Evolutionary conservation across 2,113 vertebrate species (phyloP).

Genomic region (Oostethus manadensis): DNA sequence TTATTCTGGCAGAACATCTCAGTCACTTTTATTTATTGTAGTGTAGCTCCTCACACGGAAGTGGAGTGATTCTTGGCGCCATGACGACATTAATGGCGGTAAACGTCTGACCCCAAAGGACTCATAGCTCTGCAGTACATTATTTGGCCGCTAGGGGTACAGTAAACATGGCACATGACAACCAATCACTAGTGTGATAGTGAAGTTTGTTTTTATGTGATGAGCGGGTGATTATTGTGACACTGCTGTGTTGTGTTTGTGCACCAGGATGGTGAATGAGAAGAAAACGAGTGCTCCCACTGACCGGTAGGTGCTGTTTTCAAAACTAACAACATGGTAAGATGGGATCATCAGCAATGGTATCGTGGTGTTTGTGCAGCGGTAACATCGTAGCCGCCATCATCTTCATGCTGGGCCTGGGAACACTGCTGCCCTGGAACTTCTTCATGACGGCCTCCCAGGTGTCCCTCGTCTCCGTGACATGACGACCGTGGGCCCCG

Average conservation of each 20-base stretch:
- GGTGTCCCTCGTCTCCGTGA: conserved; percentile 58
- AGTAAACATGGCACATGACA: too few relatives aligned
- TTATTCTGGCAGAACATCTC: too few relatives aligned
- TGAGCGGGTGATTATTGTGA: too few relatives aligned
- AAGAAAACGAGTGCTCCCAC: neutral
- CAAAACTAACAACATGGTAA: neutral
- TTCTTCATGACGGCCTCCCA: conserved; percentile 86
- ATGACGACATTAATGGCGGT: too few relatives aligned
- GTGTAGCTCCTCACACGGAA: too few relatives aligned
- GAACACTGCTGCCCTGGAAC: conserved; percentile 89
- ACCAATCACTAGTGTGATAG: neutral
- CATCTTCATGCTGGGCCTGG: conserved; percentile 82
- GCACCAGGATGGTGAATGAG: neutral
- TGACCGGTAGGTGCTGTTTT: neutral
- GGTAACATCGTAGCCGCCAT: neutral
- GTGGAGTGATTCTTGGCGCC: too few relatives aligned
- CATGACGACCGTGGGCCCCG: too few relatives aligned
- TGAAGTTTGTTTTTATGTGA: too few relatives aligned
- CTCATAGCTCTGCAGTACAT: too few relatives aligned
- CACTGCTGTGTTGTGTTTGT: neutral
- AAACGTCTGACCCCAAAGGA: too few relatives aligned
- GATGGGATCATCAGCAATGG: neutral
- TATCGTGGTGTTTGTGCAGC: neutral
- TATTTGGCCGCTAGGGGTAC: too few relatives aligned
- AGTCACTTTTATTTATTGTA: too few relatives aligned